phyloP scores from a whole-genome alignment of 2,888 invertebrate genomes.

The Agriopis aurantiaria region DNA sequence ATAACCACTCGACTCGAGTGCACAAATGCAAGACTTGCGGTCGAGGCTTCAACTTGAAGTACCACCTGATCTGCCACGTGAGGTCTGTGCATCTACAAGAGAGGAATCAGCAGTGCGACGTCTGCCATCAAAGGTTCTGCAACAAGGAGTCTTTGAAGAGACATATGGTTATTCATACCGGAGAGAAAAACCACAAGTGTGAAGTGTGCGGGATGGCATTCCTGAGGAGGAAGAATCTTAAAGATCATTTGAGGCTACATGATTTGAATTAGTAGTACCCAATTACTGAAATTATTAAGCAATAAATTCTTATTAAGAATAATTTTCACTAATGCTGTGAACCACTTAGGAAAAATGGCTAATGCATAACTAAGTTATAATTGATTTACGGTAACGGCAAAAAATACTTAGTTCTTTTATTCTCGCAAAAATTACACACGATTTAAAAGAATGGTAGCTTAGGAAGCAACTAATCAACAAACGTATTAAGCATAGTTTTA shows the following conservation, averaged over 20 bases:
- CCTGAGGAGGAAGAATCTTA: slow-evolving; percentile 77
- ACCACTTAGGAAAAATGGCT: background rate
- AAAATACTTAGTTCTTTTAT: no score
- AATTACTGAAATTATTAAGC: background rate
- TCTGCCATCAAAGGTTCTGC: slow-evolving; percentile 83
- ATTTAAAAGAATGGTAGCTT: background rate
- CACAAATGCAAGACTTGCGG: slow-evolving; percentile 81
- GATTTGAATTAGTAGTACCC: slow-evolving; percentile 57
- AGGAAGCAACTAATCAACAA: background rate
- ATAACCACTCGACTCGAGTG: slow-evolving; percentile 77
- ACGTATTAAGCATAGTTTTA: background rate
- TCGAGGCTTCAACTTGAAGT: slow-evolving; percentile 76
- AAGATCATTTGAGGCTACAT: slow-evolving; percentile 77
- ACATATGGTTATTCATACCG: slow-evolving; percentile 86
- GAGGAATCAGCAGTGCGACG: slow-evolving; percentile 82
- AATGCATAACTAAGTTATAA: background rate
- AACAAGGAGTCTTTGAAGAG: slow-evolving; percentile 85
- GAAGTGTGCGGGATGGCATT: slow-evolving; percentile 83
- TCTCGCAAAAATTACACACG: background rate
- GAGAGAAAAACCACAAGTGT: slow-evolving; percentile 85
- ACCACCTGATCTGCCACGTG: slow-evolving; percentile 78
- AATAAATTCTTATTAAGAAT: no score
- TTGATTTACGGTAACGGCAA: no score
- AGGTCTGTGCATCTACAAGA: slow-evolving; percentile 80
- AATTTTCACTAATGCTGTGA: no score